phyloP scores from a whole-genome alignment of 1,140 invertebrate species.

The Drosophila pachea region DNA sequence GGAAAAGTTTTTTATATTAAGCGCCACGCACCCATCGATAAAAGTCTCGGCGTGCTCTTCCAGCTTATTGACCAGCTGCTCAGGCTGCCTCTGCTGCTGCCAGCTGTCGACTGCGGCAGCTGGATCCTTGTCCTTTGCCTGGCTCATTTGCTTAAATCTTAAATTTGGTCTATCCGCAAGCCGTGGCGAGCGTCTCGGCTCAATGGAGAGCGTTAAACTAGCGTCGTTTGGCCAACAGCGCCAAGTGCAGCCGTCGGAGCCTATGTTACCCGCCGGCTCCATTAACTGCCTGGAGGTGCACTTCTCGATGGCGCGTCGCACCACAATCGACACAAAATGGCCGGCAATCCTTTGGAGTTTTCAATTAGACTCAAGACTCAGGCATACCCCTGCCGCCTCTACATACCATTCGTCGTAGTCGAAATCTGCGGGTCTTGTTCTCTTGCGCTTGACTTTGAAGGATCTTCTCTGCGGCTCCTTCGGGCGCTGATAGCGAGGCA shows the following conservation, averaged over 20 bases:
- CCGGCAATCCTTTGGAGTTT: conserved; percentile 34
- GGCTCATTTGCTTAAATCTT: conserved; percentile 40
- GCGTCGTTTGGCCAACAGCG: conserved; percentile 18
- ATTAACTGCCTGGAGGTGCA: conserved; percentile 31
- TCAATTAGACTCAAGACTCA: conserved; percentile 14
- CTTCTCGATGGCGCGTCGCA: conserved; percentile 27
- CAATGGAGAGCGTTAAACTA: neutral
- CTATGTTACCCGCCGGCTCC: conserved; percentile 3
- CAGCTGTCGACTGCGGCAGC: conserved; percentile 49
- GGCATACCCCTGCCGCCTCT: neutral
- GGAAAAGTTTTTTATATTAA: conserved; percentile 21
- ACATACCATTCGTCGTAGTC: conserved; percentile 39
- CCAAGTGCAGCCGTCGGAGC: conserved; percentile 25
- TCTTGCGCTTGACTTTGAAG: neutral
- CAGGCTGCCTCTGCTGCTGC: conserved; percentile 32
- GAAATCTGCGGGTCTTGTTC: conserved; percentile 3
- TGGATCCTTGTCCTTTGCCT: conserved; percentile 28
- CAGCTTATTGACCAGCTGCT: conserved; percentile 31
- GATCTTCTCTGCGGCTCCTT: conserved; percentile 15
- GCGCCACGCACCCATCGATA: conserved; percentile 31
- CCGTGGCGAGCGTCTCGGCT: conserved; percentile 25
- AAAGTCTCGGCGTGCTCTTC: conserved; percentile 8
- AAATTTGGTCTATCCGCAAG: conserved; percentile 32
- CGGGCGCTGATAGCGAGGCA: conserved; percentile 21
- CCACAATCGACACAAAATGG: conserved; percentile 37